Evolutionary conservation across 2,113 vertebrate genomes (phyloP).

Genomic region (Amphiprion percula): DNA sequence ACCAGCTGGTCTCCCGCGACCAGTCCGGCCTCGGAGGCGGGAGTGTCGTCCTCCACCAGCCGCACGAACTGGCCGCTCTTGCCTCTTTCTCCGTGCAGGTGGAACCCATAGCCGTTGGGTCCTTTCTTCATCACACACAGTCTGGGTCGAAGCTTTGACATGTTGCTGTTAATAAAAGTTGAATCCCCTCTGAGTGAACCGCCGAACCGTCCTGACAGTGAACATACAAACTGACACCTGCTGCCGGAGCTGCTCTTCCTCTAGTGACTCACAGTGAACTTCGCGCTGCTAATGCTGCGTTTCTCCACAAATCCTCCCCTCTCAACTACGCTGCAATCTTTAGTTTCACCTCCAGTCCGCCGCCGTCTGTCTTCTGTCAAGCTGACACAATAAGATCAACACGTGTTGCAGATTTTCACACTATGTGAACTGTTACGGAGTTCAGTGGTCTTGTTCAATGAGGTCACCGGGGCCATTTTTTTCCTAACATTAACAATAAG

Average conservation of each 20-base stretch:
- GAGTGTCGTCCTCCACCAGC: constrained; percentile 91
- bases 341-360: constrained; percentile 9
- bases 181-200: background rate
- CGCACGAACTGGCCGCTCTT: constrained; percentile 93
- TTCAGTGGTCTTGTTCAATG: no score
- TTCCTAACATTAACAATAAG: no score
- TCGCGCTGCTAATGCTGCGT: constrained; percentile 8
- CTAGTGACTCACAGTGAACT: constrained; percentile 20
- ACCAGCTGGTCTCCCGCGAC: constrained; percentile 89
- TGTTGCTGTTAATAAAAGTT: constrained; percentile 24
- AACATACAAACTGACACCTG: constrained; percentile 48
- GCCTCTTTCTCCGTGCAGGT: constrained; percentile 91
- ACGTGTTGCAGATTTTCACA: background rate
- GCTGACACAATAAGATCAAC: fast-evolving
- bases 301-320: constrained; percentile 41
- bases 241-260: constrained; percentile 45
- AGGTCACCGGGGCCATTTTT: no score
- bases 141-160: constrained; percentile 85
- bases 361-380: background rate
- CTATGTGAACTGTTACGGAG: no score
- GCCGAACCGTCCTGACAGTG: background rate
- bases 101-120: constrained; percentile 90
- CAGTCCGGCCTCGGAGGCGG: constrained; percentile 89
- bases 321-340: constrained; percentile 33
- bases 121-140: constrained; percentile 89